These are phyloP conservation scores for Virgularia gustaviana DNA, from an alignment of 92 coral and sea anemone genomes.

Conservation along the genomic window DNA sequence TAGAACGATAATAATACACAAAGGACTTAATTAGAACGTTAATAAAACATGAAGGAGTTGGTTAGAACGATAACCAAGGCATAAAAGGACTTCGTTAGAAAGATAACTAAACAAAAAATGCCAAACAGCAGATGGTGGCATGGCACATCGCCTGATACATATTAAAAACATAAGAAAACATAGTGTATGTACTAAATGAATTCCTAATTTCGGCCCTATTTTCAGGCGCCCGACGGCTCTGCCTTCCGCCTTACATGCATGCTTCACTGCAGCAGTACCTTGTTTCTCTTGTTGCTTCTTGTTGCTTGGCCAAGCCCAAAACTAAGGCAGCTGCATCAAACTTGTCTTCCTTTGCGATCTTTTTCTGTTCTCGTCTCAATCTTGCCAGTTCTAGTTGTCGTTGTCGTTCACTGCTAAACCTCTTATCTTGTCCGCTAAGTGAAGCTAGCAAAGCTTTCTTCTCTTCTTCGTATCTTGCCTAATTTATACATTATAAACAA, in stretches of 20 bases:
- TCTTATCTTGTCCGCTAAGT: slow-evolving; percentile 79
- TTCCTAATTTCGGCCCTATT: no score
- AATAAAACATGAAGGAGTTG: no score
- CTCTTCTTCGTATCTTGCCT: slow-evolving; percentile 94
- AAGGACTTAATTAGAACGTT: no score
- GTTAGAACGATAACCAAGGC: no score
- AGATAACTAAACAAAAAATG: no score
- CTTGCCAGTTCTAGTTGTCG: slow-evolving; percentile 93
- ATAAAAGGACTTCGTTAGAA: no score
- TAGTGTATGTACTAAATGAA: no score
- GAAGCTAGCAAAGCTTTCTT: slow-evolving; percentile 80
- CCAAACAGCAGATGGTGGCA: no score
- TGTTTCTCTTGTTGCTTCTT: slow-evolving; percentile 70
- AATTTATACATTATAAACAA: no score
- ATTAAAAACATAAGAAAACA: no score
- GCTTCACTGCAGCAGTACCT: slow-evolving; percentile 58
- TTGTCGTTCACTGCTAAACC: slow-evolving; percentile 67
- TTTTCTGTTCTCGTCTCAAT: slow-evolving; percentile 80
- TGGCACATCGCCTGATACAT: no score
- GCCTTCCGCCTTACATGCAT: neutral
- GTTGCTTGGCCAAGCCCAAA: slow-evolving; percentile 79
- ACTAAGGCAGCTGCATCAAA: slow-evolving; percentile 94
- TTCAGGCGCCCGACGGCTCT: neutral
- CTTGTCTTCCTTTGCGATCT: slow-evolving; percentile 75
- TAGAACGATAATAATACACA: no score